phyloP scores from a whole-genome alignment of 2,113 vertebrate genomes.

The Marcusenius ussheri region DNA sequence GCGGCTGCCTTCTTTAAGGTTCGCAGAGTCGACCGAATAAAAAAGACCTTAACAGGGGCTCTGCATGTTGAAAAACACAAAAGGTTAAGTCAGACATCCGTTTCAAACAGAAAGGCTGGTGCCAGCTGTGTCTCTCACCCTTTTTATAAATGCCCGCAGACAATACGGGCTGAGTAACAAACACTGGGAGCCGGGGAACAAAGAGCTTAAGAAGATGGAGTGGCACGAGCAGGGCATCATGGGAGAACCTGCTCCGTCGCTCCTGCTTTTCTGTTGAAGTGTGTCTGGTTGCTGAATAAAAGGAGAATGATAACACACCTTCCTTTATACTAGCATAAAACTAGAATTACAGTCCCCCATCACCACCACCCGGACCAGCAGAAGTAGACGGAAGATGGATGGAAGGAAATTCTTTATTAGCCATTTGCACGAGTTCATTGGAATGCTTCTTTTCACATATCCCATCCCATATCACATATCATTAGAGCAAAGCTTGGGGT shows the following conservation, averaged over 20 bases:
- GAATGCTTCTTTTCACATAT: not conserved
- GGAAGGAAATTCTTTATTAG: not conserved
- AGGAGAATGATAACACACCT: not conserved
- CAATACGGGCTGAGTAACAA: slow-evolving; percentile 11
- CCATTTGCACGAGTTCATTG: not conserved
- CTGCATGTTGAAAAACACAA: not conserved
- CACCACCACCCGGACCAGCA: not conserved
- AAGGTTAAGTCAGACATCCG: not conserved
- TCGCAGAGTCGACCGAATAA: not conserved
- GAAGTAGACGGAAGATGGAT: not conserved
- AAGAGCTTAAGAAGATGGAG: not conserved
- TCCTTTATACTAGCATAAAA: not conserved
- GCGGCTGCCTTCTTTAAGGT: not conserved
- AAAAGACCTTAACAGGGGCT: not conserved
- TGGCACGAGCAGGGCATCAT: not conserved
- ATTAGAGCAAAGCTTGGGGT: not conserved
- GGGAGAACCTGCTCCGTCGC: not conserved
- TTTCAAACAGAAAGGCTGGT: not conserved
- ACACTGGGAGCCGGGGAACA: not conserved
- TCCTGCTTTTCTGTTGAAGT: slow-evolving; percentile 7
- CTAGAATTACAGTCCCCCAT: not conserved
- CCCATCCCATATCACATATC: not conserved
- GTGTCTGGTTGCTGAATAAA: not conserved
- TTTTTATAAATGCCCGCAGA: slow-evolving; percentile 1
- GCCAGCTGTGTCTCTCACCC: slow-evolving; percentile 2